Evolutionary conservation across 2,888 invertebrate genomes (phyloP), one percentile per base, ranked within the genome.

Genomic region (Acleris emargana): DNA sequence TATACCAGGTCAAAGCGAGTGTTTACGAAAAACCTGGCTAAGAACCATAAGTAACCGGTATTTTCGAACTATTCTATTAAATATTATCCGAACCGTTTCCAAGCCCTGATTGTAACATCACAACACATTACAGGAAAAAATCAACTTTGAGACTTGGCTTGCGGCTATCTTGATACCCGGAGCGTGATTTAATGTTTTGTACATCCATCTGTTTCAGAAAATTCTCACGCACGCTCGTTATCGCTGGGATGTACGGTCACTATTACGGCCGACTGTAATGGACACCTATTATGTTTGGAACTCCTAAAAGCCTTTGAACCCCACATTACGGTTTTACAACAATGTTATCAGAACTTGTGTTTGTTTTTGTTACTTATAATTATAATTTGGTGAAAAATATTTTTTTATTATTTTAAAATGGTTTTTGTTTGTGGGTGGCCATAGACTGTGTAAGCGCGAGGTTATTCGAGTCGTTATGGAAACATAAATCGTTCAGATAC

Each of bases 261-360:
- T 63, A 63, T 61, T 50, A 64, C 50, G 28, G 20, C 20, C 38
- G 5, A 59, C 52, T 61, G 63, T 58, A 61, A 69, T 67, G 64
- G 54, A 69, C 61, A 64, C 69, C 60, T 38, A 47, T 67, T 62
- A 49, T 54, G 59, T 62, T 66, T 58, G 38, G 54, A 64, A 67
- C 58, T 67, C 63, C 53, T 64, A 42, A 58, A 58, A 60, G 49
- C 58, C 61, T 61, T 57, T 47, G 18, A 22, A 49, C 22, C 43
- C 58, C 47, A 47, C 28, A 52, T 54, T 28, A 55, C 9, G 54
- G 38, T 62, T 62, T 42, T 42, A 45, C 18, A 58, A 38, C 42
- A 60, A 67, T 67, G 43, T 66, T 49, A 62, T 51, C 50, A n/a
- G 17, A 22, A 32, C 51, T 43, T 55, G 45, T 28, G 51, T 60